Conservation (phyloP, 1,140 invertebrate species). For the Trissolcus basalis region DNA sequence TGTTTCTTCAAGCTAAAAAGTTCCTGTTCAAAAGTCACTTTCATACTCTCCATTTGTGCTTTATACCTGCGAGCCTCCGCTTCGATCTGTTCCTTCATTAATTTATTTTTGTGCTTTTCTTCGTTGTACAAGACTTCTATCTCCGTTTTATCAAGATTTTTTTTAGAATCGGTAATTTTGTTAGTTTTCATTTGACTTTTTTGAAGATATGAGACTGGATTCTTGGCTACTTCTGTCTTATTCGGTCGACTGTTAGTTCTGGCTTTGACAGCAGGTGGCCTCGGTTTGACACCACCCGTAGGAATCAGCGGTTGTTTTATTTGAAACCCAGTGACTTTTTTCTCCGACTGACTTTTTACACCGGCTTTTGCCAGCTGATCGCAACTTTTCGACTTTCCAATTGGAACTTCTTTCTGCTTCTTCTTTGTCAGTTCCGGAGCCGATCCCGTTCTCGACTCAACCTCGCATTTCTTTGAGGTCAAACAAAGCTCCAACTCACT, state of each 20-base stretch:
- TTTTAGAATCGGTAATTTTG: slow-evolving; percentile 31
- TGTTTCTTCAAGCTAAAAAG: slow-evolving; percentile 71
- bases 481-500: slow-evolving; percentile 29
- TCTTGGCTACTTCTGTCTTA: slow-evolving; percentile 52
- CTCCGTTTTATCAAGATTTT: slow-evolving; percentile 34
- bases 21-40: slow-evolving; percentile 70
- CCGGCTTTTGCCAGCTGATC: slow-evolving; percentile 64
- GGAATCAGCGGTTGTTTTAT: slow-evolving; percentile 47
- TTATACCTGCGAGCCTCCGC: slow-evolving; percentile 69
- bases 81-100: slow-evolving; percentile 70
- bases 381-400: slow-evolving; percentile 67
- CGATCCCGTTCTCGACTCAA: slow-evolving; percentile 31
- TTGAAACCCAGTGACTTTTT: slow-evolving; percentile 39
- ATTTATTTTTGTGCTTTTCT: slow-evolving; percentile 67
- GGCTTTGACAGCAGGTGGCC: slow-evolving; percentile 32
- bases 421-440: slow-evolving; percentile 33
- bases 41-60: slow-evolving; percentile 68
- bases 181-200: slow-evolving; percentile 29
- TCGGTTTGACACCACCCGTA: slow-evolving; percentile 53
- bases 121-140: slow-evolving; percentile 69
- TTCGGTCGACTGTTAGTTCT: no score
- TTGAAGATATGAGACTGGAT: slow-evolving; percentile 40
- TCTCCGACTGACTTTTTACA: neutral
- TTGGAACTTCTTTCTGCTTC: slow-evolving; percentile 35
- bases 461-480: slow-evolving; percentile 37